A percentile compares a stretch with the other conserved stretches of the same genome.
These are phyloP conservation scores for Pyrochroa serraticornis DNA, from an alignment of 2,888 invertebrate species.

Conservation along the genomic window DNA sequence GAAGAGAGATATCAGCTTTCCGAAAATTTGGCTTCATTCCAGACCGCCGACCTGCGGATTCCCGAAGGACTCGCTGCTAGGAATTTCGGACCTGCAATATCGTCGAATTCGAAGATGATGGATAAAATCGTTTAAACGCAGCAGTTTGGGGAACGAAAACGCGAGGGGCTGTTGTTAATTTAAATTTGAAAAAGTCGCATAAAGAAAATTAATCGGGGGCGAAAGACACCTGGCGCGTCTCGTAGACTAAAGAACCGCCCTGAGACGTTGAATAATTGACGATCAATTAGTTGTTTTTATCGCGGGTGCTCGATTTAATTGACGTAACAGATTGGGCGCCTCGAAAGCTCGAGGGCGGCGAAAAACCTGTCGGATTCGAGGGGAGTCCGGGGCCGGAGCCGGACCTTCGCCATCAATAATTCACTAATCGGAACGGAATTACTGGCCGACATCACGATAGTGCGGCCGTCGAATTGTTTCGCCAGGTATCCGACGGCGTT, in stretches of 20 bases:
- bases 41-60: constrained; percentile 5
- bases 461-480: constrained; percentile 30
- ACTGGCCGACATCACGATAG: constrained; percentile 40
- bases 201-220: constrained; percentile 25
- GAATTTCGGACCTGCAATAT: constrained; percentile 10
- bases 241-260: background rate
- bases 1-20: background rate
- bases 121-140: background rate
- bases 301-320: constrained; percentile 21
- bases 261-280: constrained; percentile 26
- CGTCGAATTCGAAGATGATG: constrained; percentile 4
- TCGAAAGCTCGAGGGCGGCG: no score
- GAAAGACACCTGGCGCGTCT: constrained; percentile 15
- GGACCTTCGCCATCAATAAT: constrained; percentile 33
- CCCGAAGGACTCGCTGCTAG: no score
- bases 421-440: constrained; percentile 37
- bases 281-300: constrained; percentile 30
- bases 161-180: constrained; percentile 9
- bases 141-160: no score
- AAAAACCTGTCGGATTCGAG: no score
- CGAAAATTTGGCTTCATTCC: constrained; percentile 9
- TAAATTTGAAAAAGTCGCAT: constrained; percentile 25
- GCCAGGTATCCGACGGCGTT: constrained; percentile 25
- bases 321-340: constrained; percentile 33
- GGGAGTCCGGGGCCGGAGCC: background rate